Evolutionary conservation across 2,113 vertebrate species (phyloP).

Genomic region (Ictidomys tridecemlineatus): DNA sequence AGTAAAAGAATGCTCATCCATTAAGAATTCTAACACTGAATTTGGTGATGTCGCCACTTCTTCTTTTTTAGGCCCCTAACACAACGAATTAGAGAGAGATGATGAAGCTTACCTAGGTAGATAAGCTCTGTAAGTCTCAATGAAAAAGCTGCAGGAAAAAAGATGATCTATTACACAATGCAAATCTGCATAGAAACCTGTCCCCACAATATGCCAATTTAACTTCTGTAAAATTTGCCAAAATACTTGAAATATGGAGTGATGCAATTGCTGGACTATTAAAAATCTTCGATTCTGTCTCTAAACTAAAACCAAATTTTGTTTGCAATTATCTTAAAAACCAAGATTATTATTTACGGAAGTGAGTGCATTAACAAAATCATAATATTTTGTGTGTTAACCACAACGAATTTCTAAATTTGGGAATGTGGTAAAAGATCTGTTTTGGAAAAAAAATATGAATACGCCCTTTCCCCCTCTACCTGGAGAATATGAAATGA

Average conservation of each 20-base stretch:
- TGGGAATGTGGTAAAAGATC: neutral
- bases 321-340: neutral
- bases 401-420: neutral
- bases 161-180: neutral
- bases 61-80: neutral
- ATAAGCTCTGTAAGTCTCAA: constrained; percentile 18
- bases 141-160: neutral
- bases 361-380: neutral
- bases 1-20: neutral
- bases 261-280: constrained; percentile 15
- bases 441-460: neutral
- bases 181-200: neutral
- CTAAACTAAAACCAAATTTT: constrained; percentile 1
- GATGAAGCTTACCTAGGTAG: neutral
- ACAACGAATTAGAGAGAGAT: neutral
- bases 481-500: neutral
- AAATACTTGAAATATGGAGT: constrained; percentile 52
- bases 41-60: neutral
- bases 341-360: neutral
- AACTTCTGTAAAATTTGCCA: neutral
- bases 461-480: neutral
- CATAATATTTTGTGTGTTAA: neutral
- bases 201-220: neutral
- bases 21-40: neutral
- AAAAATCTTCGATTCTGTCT: neutral